These are phyloP conservation scores for Meloidogyne chitwoodi DNA, from an alignment of 1,140 invertebrate genomes.

Conservation along the genomic window DNA sequence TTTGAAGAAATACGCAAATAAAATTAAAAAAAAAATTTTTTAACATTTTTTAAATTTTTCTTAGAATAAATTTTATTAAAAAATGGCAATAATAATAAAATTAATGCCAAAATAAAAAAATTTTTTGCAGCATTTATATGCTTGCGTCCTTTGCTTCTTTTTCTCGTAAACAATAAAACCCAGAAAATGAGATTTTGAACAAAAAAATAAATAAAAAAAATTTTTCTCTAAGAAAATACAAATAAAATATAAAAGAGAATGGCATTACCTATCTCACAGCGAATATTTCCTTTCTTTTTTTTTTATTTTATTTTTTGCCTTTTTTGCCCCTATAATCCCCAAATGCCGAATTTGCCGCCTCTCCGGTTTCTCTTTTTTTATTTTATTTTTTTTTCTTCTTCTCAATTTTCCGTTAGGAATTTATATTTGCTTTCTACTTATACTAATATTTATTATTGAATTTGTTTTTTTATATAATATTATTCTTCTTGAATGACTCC, in stretches of 20 bases:
- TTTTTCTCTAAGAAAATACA: background rate
- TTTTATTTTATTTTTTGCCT: constrained; percentile 67
- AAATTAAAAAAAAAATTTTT: no score
- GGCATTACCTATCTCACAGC: background rate
- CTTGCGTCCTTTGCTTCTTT: background rate
- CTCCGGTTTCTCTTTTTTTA: background rate
- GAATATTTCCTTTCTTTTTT: no score
- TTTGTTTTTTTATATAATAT: background rate
- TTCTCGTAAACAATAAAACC: background rate
- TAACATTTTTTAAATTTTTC: no score
- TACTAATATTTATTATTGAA: background rate
- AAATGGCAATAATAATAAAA: background rate
- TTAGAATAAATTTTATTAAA: no score
- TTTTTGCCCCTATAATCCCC: constrained; percentile 62
- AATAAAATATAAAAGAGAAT: background rate
- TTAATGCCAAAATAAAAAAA: background rate
- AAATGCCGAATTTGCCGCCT: background rate
- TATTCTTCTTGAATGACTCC: background rate
- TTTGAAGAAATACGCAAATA: no score
- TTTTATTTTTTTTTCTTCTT: background rate
- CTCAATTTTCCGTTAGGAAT: background rate
- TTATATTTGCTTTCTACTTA: background rate
- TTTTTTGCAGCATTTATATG: background rate
- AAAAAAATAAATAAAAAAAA: background rate
- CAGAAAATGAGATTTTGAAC: background rate